phyloP scores from a whole-genome alignment of 2,888 invertebrate species.

The Perdita meconis region DNA sequence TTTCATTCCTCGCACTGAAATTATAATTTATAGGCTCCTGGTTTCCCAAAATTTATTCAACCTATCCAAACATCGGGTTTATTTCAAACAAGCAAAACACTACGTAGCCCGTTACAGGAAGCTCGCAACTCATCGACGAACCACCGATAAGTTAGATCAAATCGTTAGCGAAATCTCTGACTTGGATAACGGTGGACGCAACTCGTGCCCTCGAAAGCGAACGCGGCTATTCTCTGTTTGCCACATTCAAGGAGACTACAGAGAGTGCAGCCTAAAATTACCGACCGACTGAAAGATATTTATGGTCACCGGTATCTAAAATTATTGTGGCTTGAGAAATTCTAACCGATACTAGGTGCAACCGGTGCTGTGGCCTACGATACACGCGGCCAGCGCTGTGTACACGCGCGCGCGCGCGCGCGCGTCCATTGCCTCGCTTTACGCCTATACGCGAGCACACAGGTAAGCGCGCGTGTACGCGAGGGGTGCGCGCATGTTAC shows the following conservation, averaged over 20 bases:
- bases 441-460: background rate
- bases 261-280: conserved; percentile 55
- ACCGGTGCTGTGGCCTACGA: conserved; percentile 58
- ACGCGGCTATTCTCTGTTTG: conserved; percentile 22
- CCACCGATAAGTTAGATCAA: background rate
- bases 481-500: conserved; percentile 45
- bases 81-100: too few relatives aligned
- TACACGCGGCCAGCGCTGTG: conserved; percentile 55
- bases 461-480: background rate
- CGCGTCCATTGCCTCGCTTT: background rate
- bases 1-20: too few relatives aligned
- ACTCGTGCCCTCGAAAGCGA: conserved; percentile 9
- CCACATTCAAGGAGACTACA: conserved; percentile 45
- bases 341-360: conserved; percentile 65
- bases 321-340: conserved; percentile 65
- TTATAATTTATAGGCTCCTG: too few relatives aligned
- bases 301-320: conserved; percentile 63
- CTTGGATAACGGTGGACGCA: background rate
- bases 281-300: conserved; percentile 63
- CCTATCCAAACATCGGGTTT: too few relatives aligned
- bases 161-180: conserved; percentile 2
- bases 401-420: conserved; percentile 7
- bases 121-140: background rate
- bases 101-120: too few relatives aligned
- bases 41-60: too few relatives aligned